Evolutionary conservation across 2,797 vertebrate species (phyloP).

Genomic region (Loriculus beryllinus): DNA sequence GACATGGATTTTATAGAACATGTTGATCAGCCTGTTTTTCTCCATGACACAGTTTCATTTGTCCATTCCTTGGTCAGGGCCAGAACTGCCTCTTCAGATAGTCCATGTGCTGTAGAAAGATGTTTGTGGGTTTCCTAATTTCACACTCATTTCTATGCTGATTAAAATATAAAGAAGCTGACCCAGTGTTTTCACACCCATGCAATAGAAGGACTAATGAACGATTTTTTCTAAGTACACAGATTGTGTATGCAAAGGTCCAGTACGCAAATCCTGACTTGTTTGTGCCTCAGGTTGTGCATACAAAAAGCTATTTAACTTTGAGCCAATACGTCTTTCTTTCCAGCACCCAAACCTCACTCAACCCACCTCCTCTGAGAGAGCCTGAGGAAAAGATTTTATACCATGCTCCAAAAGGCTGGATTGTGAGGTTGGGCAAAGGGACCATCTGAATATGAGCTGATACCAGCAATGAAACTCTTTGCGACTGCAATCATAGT

Average conservation of each 20-base stretch:
- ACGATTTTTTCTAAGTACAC: background rate
- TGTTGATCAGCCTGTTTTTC: background rate
- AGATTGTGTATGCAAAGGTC: conserved; percentile 62
- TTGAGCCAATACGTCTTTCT: conserved; percentile 53
- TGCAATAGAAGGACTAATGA: conserved; percentile 35
- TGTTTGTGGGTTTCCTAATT: conserved; percentile 42
- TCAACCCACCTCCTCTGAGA: conserved; percentile 43
- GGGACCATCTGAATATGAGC: background rate
- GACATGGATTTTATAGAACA: background rate
- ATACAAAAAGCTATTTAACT: conserved; percentile 68
- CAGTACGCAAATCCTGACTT: conserved; percentile 61
- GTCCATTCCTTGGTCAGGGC: background rate
- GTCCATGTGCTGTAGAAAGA: background rate
- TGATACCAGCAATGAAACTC: background rate
- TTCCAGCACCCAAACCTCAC: conserved; percentile 59
- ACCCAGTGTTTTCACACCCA: conserved; percentile 51
- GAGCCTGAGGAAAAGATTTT: conserved; percentile 49
- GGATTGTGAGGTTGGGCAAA: conserved; percentile 21
- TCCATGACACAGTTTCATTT: background rate
- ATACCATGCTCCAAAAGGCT: background rate
- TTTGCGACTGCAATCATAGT: background rate
- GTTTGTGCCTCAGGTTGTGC: conserved; percentile 62
- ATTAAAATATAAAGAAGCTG: conserved; percentile 53
- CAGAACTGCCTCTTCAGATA: background rate
- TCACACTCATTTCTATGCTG: conserved; percentile 16